Conservation (phyloP, 2,113 vertebrate genomes). For the Danio rerio region GRCz12tu NC_133196.1:13845001-13845500, state of each 20-base stretch:
- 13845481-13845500: constrained; percentile 40
- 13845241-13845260: constrained; percentile 1
- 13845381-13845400: constrained; percentile 35
- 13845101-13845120: too few relatives aligned
- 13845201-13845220: too few relatives aligned
- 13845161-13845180: too few relatives aligned
- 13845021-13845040: too few relatives aligned
- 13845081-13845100: too few relatives aligned
- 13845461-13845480: constrained; percentile 57
- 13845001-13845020: too few relatives aligned
- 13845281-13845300: not conserved
- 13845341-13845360: constrained; percentile 20
- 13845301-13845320: constrained; percentile 12
- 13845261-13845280: not conserved
- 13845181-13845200: too few relatives aligned
- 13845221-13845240: constrained; percentile 7
- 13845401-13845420: constrained; percentile 56
- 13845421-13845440: constrained; percentile 56
- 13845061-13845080: too few relatives aligned
- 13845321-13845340: constrained; percentile 44
- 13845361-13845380: constrained; percentile 15
- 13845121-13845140: too few relatives aligned
- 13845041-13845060: too few relatives aligned
- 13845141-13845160: too few relatives aligned
- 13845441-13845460: constrained; percentile 57